Evolutionary conservation across 92 coral and sea anemone species (phyloP).

Genomic region (Phenganax subtilis): DNA sequence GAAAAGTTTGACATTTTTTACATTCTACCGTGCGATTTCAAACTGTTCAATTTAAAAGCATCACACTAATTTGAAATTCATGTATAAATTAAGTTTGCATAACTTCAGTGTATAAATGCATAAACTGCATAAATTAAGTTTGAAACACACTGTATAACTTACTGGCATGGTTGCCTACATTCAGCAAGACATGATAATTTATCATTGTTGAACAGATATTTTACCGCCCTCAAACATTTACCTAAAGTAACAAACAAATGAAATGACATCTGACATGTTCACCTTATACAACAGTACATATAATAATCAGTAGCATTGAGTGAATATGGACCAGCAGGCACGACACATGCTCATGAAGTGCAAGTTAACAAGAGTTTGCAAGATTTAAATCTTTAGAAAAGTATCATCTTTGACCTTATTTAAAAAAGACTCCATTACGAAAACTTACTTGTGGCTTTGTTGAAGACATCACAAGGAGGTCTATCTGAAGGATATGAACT

Average conservation of each 20-base stretch:
- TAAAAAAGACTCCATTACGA: no score
- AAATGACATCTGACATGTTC: constrained; percentile 10
- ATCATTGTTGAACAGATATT: constrained; percentile 21
- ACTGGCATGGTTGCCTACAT: constrained; percentile 58
- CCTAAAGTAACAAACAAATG: background rate
- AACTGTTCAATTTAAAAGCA: no score
- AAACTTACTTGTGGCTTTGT: constrained; percentile 4
- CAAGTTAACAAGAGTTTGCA: no score
- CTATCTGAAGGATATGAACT: constrained; percentile 48
- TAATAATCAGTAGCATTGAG: background rate
- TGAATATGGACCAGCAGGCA: no score
- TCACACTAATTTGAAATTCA: background rate
- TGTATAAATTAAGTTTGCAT: background rate
- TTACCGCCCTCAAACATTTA: constrained; percentile 21
- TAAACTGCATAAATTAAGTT: no score
- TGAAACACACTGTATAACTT: constrained; percentile 11
- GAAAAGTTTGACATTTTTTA: no score
- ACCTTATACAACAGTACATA: constrained; percentile 22
- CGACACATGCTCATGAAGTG: no score
- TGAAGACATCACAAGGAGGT: constrained; percentile 36
- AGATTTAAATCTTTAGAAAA: background rate
- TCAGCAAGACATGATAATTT: constrained; percentile 42
- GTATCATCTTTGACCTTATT: background rate
- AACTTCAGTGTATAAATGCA: background rate
- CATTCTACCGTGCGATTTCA: no score